phyloP scores from a whole-genome alignment of 2,888 invertebrate genomes.

The Eupithecia centaureata region DNA sequence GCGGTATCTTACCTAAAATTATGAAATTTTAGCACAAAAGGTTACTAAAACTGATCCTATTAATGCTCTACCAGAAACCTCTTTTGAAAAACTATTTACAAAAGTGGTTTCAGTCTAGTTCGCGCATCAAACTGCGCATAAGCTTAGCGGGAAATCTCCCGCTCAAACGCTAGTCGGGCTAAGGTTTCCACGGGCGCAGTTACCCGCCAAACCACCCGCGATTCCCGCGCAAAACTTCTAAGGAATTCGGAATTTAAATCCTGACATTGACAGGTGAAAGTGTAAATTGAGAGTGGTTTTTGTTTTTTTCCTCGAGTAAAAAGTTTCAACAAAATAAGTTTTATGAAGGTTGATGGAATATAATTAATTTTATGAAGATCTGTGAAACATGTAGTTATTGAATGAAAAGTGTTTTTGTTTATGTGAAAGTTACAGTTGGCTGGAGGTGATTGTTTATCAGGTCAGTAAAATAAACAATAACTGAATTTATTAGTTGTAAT shows the following conservation, averaged over 20 bases:
- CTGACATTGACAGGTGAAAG: constrained; percentile 21
- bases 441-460: not conserved
- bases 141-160: constrained; percentile 56
- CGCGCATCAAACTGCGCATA: constrained; percentile 75
- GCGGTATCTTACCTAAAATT: not conserved
- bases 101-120: constrained; percentile 25
- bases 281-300: constrained; percentile 20
- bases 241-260: constrained; percentile 18
- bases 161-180: constrained; percentile 61
- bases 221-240: constrained; percentile 74
- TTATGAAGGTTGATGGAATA: not conserved
- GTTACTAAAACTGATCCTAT: not conserved
- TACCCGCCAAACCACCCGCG: constrained; percentile 47
- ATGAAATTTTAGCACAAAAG: not conserved
- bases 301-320: not conserved
- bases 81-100: not conserved
- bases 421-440: not conserved
- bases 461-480: not conserved
- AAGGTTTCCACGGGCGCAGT: constrained; percentile 66
- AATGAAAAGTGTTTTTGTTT: not conserved
- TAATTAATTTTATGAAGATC: not conserved
- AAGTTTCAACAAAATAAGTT: constrained; percentile 4
- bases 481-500: not conserved
- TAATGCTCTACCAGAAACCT: not conserved
- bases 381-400: constrained; percentile 1